Evolutionary conservation across 2,113 vertebrate genomes (phyloP).

Genomic region (Onychostruthus taczanowskii): DNA sequence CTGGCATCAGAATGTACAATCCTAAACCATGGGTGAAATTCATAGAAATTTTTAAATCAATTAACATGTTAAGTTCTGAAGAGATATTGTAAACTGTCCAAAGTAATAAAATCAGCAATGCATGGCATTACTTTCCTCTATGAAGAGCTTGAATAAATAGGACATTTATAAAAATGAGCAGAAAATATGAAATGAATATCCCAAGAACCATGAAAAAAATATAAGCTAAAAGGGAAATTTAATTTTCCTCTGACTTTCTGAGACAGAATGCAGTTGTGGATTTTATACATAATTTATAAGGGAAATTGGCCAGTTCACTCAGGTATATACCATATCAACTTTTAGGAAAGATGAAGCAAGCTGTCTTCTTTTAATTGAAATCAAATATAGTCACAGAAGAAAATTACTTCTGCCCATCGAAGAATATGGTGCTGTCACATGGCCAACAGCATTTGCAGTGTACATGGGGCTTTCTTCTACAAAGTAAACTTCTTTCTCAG

Average conservation of each 20-base stretch:
- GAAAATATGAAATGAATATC: constrained; percentile 79
- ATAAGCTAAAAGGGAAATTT: constrained; percentile 75
- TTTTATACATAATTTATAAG: constrained; percentile 83
- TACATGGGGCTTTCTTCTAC: constrained; percentile 21
- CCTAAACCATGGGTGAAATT: constrained; percentile 50
- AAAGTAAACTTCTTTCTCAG: constrained; percentile 57
- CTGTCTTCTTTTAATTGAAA: constrained; percentile 80
- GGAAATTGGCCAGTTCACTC: constrained; percentile 77
- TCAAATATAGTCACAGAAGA: constrained; percentile 64
- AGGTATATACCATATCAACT: constrained; percentile 75
- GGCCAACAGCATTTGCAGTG: constrained; percentile 22
- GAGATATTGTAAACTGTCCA: constrained; percentile 73
- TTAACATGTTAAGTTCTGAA: constrained; percentile 71
- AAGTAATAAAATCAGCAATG: constrained; percentile 79
- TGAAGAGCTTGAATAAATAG: constrained; percentile 80
- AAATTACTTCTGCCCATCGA: constrained; percentile 66
- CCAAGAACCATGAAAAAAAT: constrained; percentile 74
- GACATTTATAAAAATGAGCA: constrained; percentile 76
- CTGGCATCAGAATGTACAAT: neutral
- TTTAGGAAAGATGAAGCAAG: constrained; percentile 76
- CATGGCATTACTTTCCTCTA: constrained; percentile 71
- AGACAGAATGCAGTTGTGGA: constrained; percentile 60
- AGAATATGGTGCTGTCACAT: constrained; percentile 33
- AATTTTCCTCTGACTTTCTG: constrained; percentile 73
- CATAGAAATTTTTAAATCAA: constrained; percentile 76